A percentile compares a stretch with the other conserved stretches of the same genome.
These are phyloP conservation scores for Spinibarbus caldwelli DNA, from an alignment of 2,797 vertebrate species.

Conservation along the genomic window DNA sequence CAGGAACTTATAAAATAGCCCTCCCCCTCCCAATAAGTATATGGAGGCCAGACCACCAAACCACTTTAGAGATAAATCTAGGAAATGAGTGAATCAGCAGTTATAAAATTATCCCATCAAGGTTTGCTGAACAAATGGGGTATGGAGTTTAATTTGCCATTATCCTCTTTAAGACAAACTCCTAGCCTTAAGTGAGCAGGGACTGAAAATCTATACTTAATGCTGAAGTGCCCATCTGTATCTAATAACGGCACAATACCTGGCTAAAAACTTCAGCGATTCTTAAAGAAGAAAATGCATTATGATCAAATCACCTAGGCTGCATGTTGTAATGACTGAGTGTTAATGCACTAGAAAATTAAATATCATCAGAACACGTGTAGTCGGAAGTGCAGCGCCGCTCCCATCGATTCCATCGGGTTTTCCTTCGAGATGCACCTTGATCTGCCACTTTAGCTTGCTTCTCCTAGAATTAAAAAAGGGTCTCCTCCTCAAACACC, in stretches of 20 bases:
- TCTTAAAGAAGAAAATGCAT: slow-evolving; percentile 86
- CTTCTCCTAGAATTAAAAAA: slow-evolving; percentile 73
- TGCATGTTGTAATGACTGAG: slow-evolving; percentile 85
- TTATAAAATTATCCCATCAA: slow-evolving; percentile 89
- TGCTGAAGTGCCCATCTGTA: slow-evolving; percentile 87
- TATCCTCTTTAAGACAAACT: slow-evolving; percentile 89
- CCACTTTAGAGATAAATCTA: slow-evolving; percentile 84
- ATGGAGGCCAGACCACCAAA: slow-evolving; percentile 77
- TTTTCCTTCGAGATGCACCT: slow-evolving; percentile 85
- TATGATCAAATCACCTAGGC: slow-evolving; percentile 84
- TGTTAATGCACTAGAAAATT: slow-evolving; percentile 89
- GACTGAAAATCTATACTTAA: slow-evolving; percentile 89
- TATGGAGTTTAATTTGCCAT: slow-evolving; percentile 89
- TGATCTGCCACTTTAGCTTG: slow-evolving; percentile 82
- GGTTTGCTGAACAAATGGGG: slow-evolving; percentile 86
- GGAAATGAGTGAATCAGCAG: slow-evolving; percentile 86
- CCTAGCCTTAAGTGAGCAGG: slow-evolving; percentile 84
- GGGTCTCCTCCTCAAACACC: slow-evolving; percentile 73
- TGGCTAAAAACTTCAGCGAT: slow-evolving; percentile 85
- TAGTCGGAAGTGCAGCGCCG: slow-evolving; percentile 83
- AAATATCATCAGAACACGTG: slow-evolving; percentile 85
- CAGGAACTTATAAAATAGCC: slow-evolving; percentile 67
- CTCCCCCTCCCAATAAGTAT: slow-evolving; percentile 68
- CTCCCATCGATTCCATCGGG: slow-evolving; percentile 85
- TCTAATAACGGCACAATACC: slow-evolving; percentile 86